phyloP scores from a whole-genome alignment of 2,797 vertebrate genomes.

The Glyptemys insculpta region DNA sequence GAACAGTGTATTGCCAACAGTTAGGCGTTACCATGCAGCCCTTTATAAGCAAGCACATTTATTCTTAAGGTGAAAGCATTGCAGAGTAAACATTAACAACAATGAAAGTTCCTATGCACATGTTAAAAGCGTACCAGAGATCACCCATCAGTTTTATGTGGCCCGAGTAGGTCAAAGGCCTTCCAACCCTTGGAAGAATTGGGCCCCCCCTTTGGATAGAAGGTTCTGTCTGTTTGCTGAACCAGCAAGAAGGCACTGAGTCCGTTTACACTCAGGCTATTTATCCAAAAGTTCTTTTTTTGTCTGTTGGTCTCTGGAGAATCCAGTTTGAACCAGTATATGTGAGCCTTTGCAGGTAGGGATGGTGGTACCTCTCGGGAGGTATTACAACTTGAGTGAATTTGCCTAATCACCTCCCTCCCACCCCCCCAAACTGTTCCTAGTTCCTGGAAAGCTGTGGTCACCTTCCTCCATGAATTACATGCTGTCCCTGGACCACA shows the following conservation, averaged over 20 bases:
- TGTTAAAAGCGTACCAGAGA: neutral
- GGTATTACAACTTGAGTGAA: neutral
- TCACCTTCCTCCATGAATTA: neutral
- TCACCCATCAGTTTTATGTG: neutral
- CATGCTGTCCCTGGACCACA: neutral
- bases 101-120: neutral
- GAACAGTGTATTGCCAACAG: neutral
- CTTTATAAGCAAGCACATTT: neutral
- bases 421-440: neutral
- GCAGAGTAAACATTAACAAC: neutral
- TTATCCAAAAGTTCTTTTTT: neutral
- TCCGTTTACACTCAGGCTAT: neutral
- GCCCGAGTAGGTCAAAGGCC: neutral
- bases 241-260: neutral
- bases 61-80: neutral
- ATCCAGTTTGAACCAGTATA: too few species aligned
- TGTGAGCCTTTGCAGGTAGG: too few species aligned
- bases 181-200: neutral
- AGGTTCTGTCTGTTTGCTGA: neutral
- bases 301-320: too few species aligned
- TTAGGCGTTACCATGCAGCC: neutral
- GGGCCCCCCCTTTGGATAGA: neutral
- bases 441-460: neutral
- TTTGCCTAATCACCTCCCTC: neutral
- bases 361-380: neutral